Base-by-base conservation (phyloP, 2,797 vertebrate genomes). In the Scomberomorus guttatus region DNA sequence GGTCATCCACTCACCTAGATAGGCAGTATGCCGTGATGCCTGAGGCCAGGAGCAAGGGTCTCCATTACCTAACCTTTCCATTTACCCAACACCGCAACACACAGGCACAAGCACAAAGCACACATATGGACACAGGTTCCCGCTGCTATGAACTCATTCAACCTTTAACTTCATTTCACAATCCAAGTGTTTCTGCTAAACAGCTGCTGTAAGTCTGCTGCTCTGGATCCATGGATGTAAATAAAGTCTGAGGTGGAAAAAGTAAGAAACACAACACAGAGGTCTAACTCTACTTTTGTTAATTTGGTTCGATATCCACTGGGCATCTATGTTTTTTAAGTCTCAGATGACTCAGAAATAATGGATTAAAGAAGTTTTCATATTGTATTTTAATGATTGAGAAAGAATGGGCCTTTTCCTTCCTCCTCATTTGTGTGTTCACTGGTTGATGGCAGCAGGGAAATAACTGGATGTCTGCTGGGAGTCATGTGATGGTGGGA, bases 1-100 rank as follows among this genome's bases (percentile, higher is more conserved):
- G 91, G 93, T 90, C 89, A 85, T 70, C 73, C 78, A 86, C 89
- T 91, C 90, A 90, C 92, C 84, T 79, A 81, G 82, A 93, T 85
- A 75, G 88, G 80, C 81, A 87, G 84, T 79, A 88, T 82, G 90
- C 80, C 46, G 73, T 55, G 54, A 81, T 56, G 89, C 92, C 88
- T 50, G 58, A 85, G 90, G 92, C 84, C 22, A 81, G 70, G 81
- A 61, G 76, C 84, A 87, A 80, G 68, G 90, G 79, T 90, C 85
- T 81, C 86, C 82, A 87, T 90, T 80, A 82, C 79, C 85, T 90
- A 90, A 91, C 88, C 88, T 91, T 83, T 87, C 74, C 78, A 80
- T 86, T 92, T 84, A 86, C 61, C 85, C 67, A 83, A 76, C 80
- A 63, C 59, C 15, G 58, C 61, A 24, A 74, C 71, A 75, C 57